Percentiles rank a stretch among this genome's conserved stretches.
Conservation (phyloP, 2,888 invertebrate species). For the Acrocyrtus sp. region DNA sequence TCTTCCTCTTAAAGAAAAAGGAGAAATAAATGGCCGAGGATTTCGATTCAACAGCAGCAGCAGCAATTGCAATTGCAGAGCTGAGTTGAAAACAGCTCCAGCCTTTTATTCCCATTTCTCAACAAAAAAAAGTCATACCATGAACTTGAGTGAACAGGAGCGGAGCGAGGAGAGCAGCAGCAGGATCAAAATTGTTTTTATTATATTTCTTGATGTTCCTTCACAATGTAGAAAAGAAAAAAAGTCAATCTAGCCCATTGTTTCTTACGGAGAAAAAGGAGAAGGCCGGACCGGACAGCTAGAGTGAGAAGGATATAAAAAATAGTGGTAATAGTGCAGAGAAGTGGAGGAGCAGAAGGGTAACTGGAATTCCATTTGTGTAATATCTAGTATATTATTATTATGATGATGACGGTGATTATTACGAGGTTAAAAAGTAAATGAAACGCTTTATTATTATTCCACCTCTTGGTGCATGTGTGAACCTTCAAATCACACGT, state of each 20-base stretch:
- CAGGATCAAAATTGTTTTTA: constrained; percentile 30
- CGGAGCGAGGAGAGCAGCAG: too few species aligned
- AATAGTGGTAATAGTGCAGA: constrained; percentile 18
- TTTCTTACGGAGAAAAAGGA: constrained; percentile 14
- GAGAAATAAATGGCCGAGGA: too few species aligned
- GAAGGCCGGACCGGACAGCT: constrained; percentile 21
- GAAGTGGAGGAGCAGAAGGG: constrained; percentile 12
- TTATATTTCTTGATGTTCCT: neutral
- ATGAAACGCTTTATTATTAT: constrained; percentile 50
- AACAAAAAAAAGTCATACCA: too few species aligned
- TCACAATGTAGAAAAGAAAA: too few species aligned
- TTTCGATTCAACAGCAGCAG: too few species aligned
- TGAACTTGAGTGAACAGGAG: too few species aligned
- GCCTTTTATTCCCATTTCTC: too few species aligned
- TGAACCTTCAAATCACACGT: constrained; percentile 50
- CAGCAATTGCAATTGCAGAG: too few species aligned
- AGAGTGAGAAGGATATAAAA: constrained; percentile 5
- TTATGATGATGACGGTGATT: constrained; percentile 7
- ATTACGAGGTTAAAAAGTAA: constrained; percentile 40
- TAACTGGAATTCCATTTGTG: constrained; percentile 45
- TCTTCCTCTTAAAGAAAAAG: too few species aligned
- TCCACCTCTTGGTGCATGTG: constrained; percentile 46
- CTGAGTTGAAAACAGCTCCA: too few species aligned
- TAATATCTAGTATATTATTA: constrained; percentile 39
- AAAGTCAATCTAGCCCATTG: constrained; percentile 32